phyloP scores from a whole-genome alignment of 2,113 vertebrate genomes.

The Cephalopterus ornatus region DNA sequence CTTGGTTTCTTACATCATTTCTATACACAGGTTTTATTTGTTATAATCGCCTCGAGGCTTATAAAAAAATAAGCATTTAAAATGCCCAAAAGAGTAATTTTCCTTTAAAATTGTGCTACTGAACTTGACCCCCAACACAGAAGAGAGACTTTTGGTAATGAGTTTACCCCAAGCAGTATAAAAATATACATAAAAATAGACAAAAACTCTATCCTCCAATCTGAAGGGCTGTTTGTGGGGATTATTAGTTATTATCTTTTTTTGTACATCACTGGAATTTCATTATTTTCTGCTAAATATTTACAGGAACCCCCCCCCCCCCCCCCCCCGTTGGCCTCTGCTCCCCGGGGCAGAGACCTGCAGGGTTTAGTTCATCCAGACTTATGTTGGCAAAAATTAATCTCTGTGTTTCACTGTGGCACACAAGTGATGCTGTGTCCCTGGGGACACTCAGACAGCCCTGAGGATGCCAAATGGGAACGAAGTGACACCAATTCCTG shows the following conservation, averaged over 20 bases:
- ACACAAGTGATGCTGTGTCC: rapidly evolving
- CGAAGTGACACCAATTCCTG: not conserved
- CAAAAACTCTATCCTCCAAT: slow-evolving; percentile 20
- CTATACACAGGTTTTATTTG: not conserved
- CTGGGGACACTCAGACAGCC: not conserved
- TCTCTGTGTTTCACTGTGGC: not conserved
- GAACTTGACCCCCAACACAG: not conserved
- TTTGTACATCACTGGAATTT: not conserved
- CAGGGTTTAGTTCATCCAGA: not conserved
- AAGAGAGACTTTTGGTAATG: not conserved
- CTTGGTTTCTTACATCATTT: not conserved
- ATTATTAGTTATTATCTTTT: not conserved
- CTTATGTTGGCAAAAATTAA: not conserved
- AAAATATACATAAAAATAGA: slow-evolving; percentile 65
- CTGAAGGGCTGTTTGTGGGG: not conserved
- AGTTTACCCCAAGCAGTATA: slow-evolving; percentile 33
- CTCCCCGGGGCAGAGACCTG: not conserved
- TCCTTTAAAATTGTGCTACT: slow-evolving; percentile 6
- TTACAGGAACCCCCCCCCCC: not conserved
- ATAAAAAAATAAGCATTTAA: slow-evolving; percentile 15
- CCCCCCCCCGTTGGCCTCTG: not conserved
- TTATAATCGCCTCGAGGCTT: not conserved
- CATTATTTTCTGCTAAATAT: slow-evolving; percentile 2
- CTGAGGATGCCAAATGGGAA: not conserved
- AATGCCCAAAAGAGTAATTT: slow-evolving; percentile 30